A percentile compares a stretch with the other conserved stretches of the same genome.
These are phyloP conservation scores for Axinella damicornis DNA, from an alignment of 37 sponge, comb jelly and placozoan species.

Conservation along the genomic window DNA sequence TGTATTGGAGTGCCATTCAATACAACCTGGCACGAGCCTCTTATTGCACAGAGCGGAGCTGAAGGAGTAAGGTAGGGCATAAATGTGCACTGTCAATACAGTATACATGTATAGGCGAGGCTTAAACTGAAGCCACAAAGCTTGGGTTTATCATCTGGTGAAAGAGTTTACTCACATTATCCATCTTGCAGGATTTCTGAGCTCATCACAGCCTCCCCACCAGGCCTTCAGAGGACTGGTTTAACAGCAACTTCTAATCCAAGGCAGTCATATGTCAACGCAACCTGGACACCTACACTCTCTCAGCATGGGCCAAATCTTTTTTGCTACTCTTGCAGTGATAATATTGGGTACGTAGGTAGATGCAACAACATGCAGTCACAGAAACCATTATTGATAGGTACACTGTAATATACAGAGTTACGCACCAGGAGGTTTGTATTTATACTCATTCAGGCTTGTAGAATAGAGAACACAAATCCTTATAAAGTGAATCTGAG, in stretches of 20 bases:
- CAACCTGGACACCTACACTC: constrained; percentile 35
- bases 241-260: neutral
- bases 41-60: constrained; percentile 27
- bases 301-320: constrained; percentile 42
- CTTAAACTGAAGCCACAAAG: too few species aligned
- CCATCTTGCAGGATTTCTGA: constrained; percentile 20
- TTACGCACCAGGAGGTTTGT: too few species aligned
- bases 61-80: constrained; percentile 15
- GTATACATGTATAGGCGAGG: too few species aligned
- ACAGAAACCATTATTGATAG: too few species aligned
- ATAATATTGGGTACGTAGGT: constrained; percentile 10
- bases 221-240: constrained; percentile 24
- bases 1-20: constrained; percentile 35
- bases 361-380: neutral
- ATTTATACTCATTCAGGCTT: too few species aligned
- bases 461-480: too few species aligned
- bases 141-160: too few species aligned
- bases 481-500: too few species aligned
- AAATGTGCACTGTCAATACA: neutral
- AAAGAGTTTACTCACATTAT: neutral
- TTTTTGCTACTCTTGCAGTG: constrained; percentile 35
- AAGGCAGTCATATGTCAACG: constrained; percentile 18
- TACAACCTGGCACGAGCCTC: constrained; percentile 5
- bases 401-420: too few species aligned
- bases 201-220: constrained; percentile 35